Evolutionary conservation across 2,797 vertebrate genomes (phyloP).

Genomic region (Mionectes olivaceus): DNA sequence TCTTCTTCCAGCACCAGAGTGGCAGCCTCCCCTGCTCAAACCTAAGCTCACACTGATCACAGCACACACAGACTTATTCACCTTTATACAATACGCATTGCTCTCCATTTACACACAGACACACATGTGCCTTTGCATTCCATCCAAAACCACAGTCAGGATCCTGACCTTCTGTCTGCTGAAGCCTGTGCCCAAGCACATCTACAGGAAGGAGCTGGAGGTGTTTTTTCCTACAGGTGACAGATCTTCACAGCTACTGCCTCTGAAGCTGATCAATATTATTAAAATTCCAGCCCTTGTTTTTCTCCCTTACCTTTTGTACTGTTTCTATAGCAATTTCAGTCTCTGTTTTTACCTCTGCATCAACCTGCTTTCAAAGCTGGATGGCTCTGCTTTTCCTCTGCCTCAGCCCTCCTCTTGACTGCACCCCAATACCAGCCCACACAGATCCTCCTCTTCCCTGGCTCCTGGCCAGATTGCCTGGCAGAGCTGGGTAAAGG

Average conservation of each 20-base stretch:
- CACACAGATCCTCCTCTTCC: accelerated
- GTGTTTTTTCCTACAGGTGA: background rate
- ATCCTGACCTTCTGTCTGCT: background rate
- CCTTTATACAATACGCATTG: background rate
- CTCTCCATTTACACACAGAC: background rate
- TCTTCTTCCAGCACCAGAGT: background rate
- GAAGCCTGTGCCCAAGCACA: background rate
- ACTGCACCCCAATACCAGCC: accelerated
- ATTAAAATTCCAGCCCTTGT: background rate
- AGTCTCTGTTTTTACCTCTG: background rate
- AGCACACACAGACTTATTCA: background rate
- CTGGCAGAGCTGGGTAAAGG: background rate
- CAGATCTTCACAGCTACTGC: slow-evolving; percentile 4
- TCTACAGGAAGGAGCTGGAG: background rate
- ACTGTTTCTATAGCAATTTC: slow-evolving; percentile 36
- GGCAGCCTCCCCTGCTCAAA: background rate
- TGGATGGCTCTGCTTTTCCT: background rate
- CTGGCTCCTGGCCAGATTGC: accelerated
- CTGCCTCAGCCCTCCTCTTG: background rate
- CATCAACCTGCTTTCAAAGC: background rate
- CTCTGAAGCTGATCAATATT: slow-evolving; percentile 20
- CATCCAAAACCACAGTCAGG: background rate
- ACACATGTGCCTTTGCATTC: accelerated
- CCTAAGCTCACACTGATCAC: background rate
- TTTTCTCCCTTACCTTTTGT: slow-evolving; percentile 1